Conservation (phyloP, 2,113 vertebrate species). For the Aspidoscelis tigris region DNA sequence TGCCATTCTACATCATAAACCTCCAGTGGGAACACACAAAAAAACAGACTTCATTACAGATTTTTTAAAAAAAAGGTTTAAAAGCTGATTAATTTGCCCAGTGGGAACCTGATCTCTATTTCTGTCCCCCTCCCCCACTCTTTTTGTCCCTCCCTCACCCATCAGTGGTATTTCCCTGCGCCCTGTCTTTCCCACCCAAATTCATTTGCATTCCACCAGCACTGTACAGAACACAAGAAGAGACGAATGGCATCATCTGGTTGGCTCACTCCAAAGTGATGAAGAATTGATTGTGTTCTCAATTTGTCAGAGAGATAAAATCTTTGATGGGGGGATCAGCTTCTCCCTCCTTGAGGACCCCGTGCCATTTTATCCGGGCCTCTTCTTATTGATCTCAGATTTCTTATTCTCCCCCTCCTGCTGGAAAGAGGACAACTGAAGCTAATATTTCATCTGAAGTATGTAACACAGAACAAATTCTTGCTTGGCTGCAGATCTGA, state of each 20-base stretch:
- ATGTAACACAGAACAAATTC: background rate
- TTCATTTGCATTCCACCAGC: constrained; percentile 11
- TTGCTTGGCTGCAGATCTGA: background rate
- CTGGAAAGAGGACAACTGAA: background rate
- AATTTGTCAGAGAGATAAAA: constrained; percentile 21
- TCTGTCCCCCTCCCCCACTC: no score
- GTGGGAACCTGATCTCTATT: no score
- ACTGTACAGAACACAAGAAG: background rate
- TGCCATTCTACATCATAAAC: no score
- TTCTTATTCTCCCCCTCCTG: background rate
- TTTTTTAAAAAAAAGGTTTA: no score
- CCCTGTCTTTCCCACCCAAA: background rate
- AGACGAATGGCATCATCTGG: background rate
- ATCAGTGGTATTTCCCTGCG: background rate
- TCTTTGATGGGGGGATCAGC: constrained; percentile 5
- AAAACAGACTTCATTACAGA: no score
- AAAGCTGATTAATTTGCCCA: no score
- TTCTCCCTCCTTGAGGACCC: background rate
- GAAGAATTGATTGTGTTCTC: constrained; percentile 22
- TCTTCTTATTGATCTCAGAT: constrained; percentile 10
- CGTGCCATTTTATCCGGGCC: background rate
- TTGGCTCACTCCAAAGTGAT: background rate
- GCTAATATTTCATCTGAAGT: constrained; percentile 13
- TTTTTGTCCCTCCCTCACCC: background rate
- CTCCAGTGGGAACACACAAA: no score